These are phyloP conservation scores for Picathartes gymnocephalus DNA, from an alignment of 2,113 vertebrate genomes.

Conservation along the genomic window DNA sequence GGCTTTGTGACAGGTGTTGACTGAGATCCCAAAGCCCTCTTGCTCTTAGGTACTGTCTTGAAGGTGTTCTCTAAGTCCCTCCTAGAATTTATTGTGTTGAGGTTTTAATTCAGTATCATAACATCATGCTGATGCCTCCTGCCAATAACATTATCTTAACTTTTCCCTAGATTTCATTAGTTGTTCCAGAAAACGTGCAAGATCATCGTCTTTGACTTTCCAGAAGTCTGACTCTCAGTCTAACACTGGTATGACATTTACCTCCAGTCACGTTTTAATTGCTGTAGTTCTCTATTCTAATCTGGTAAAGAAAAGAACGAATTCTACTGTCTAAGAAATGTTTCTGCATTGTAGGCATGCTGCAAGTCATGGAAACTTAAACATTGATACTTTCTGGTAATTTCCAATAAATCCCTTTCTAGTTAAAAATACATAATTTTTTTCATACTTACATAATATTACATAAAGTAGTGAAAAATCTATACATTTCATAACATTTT, in stretches of 20 bases:
- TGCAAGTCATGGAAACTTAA: neutral
- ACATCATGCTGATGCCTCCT: neutral
- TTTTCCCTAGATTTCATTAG: conserved; percentile 58
- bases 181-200: conserved; percentile 68
- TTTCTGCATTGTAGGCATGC: neutral
- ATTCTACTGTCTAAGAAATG: neutral
- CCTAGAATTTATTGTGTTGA: neutral
- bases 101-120: neutral
- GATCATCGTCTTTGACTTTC: conserved; percentile 72
- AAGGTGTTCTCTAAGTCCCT: neutral
- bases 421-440: neutral
- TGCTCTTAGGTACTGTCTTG: neutral
- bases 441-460: neutral
- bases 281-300: neutral
- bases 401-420: neutral
- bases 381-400: neutral
- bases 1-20: neutral
- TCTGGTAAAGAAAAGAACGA: neutral
- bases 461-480: neutral
- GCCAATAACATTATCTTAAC: neutral
- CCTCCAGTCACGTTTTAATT: neutral
- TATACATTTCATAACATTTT: neutral
- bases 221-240: conserved; percentile 17
- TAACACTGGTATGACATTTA: conserved; percentile 35
- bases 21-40: neutral